phyloP scores from a whole-genome alignment of 2,797 vertebrate species.

The Channallabes apus region DNA sequence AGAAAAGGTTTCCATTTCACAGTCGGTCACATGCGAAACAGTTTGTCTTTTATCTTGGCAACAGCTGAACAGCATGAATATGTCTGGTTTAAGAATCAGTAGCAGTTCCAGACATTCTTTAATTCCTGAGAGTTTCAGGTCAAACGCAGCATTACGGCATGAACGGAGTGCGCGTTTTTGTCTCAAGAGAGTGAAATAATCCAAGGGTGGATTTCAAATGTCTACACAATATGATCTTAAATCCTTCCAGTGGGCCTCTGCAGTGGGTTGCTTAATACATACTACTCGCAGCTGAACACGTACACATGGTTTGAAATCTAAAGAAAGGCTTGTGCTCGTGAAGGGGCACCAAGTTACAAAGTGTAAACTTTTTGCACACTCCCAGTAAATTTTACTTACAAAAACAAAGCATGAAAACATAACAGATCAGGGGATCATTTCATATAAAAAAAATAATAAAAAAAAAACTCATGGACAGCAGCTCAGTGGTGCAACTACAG shows the following conservation, averaged over 20 bases:
- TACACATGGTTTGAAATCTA: background rate
- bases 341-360: background rate
- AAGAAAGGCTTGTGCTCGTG: background rate
- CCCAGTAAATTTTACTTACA: background rate
- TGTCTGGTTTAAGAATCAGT: slow-evolving; percentile 63
- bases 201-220: background rate
- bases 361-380: background rate
- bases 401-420: background rate
- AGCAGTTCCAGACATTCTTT: slow-evolving; percentile 54
- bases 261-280: slow-evolving; percentile 8
- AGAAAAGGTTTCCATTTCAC: slow-evolving; percentile 42
- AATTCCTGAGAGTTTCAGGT: slow-evolving; percentile 55
- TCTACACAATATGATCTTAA: slow-evolving; percentile 1
- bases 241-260: slow-evolving; percentile 5
- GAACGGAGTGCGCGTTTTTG: background rate
- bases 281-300: background rate
- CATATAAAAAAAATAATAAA: background rate
- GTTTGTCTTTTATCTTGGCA: slow-evolving; percentile 54
- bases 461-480: background rate
- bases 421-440: background rate
- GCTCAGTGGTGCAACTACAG: slow-evolving; percentile 32
- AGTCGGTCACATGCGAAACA: slow-evolving; percentile 63
- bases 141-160: slow-evolving; percentile 8
- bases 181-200: slow-evolving; percentile 5
- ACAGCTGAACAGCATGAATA: slow-evolving; percentile 63